phyloP scores from a whole-genome alignment of 2,888 invertebrate species.

The Clunio marinus region DNA sequence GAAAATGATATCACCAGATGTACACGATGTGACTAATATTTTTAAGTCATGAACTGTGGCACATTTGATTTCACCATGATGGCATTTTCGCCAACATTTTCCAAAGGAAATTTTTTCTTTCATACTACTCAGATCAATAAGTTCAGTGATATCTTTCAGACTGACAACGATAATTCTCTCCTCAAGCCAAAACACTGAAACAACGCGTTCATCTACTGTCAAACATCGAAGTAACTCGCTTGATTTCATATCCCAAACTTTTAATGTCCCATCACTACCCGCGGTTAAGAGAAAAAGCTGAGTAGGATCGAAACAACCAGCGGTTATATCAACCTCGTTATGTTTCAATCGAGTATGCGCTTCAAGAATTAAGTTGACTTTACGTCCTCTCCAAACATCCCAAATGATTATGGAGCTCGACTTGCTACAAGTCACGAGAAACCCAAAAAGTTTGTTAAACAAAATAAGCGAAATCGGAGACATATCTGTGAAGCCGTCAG shows the following conservation, averaged over 20 bases:
- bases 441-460: constrained; percentile 71
- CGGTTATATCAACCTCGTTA: constrained; percentile 65
- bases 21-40: constrained; percentile 68
- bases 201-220: no score
- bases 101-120: constrained; percentile 53
- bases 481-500: constrained; percentile 69
- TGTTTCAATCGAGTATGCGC: constrained; percentile 65
- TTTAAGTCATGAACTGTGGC: constrained; percentile 63
- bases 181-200: no score
- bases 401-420: constrained; percentile 79
- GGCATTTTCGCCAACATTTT: constrained; percentile 65
- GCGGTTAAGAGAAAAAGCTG: constrained; percentile 71
- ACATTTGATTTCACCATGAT: constrained; percentile 70
- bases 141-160: constrained; percentile 71
- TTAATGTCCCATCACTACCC: constrained; percentile 65
- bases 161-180: constrained; percentile 72
- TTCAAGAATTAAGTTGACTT: constrained; percentile 52
- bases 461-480: constrained; percentile 60
- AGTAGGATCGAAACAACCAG: constrained; percentile 71
- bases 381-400: constrained; percentile 64
- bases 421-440: constrained; percentile 70
- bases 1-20: constrained; percentile 72
- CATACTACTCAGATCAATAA: constrained; percentile 56
- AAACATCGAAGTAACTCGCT: no score
- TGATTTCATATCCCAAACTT: constrained; percentile 85